Percentiles rank a stretch among this genome's conserved stretches.
phyloP scores from a whole-genome alignment of 2,888 invertebrate species.

The Lapara coniferarum region DNA sequence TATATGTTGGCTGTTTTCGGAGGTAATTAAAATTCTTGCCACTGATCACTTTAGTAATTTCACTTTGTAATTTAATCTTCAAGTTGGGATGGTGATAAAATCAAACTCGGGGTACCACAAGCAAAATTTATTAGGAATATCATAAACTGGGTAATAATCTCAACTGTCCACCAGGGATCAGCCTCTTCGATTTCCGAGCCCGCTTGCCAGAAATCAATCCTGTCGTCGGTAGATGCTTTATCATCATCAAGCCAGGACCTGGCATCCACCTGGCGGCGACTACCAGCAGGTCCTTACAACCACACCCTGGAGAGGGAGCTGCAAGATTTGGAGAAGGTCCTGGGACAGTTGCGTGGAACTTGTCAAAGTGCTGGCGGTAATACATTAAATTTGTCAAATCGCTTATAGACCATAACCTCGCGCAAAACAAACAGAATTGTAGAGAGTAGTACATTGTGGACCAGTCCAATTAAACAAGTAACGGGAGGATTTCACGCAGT shows the following conservation, averaged over 20 bases:
- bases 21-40: not conserved
- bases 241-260: not conserved
- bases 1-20: not conserved
- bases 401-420: no score
- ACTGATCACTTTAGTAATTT: not conserved
- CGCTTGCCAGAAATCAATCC: conserved; percentile 10
- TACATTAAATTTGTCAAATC: not conserved
- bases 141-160: no score
- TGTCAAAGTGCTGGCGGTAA: conserved; percentile 22
- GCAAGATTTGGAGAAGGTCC: conserved; percentile 7
- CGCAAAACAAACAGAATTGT: no score
- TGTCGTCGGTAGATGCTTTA: conserved; percentile 6
- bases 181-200: conserved; percentile 8
- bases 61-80: no score
- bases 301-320: conserved; percentile 8
- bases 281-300: not conserved
- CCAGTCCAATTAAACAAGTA: no score
- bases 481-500: no score
- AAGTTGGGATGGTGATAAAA: no score
- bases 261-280: conserved; percentile 17
- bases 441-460: no score
- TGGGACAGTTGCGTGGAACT: conserved; percentile 22
- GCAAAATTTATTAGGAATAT: no score
- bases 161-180: not conserved
- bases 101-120: no score